These are phyloP conservation scores for Drosophila tani DNA, from an alignment of 1,140 invertebrate genomes.

Conservation along the genomic window DNA sequence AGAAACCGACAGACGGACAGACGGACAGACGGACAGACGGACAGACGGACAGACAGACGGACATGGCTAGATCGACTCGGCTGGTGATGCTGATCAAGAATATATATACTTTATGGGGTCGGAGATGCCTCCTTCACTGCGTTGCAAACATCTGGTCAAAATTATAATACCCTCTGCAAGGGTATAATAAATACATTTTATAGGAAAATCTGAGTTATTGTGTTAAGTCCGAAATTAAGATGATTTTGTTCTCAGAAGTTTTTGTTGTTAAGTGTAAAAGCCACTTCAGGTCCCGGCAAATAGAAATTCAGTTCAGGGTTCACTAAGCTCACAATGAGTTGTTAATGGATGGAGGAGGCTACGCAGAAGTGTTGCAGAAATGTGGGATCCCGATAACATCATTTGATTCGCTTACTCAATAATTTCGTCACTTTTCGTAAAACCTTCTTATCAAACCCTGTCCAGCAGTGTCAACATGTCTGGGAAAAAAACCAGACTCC, in stretches of 20 bases:
- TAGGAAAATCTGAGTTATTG: too few relatives aligned
- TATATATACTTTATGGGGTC: too few relatives aligned
- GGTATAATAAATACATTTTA: too few relatives aligned
- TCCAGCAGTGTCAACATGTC: conserved; percentile 31
- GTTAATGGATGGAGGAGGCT: conserved; percentile 25
- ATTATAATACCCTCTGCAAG: too few relatives aligned
- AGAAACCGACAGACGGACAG: too few relatives aligned
- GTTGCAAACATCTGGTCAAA: too few relatives aligned
- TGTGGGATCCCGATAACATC: conserved; percentile 28
- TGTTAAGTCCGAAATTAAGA: too few relatives aligned
- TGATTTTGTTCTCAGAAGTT: background rate
- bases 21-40: too few relatives aligned
- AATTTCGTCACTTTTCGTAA: conserved; percentile 6
- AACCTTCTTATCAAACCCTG: conserved; percentile 38
- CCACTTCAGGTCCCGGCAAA: conserved; percentile 25
- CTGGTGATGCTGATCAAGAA: too few relatives aligned
- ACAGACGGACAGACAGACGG: too few relatives aligned
- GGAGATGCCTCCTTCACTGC: too few relatives aligned
- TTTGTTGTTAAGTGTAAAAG: background rate
- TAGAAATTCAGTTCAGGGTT: conserved; percentile 56
- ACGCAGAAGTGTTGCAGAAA: conserved; percentile 12
- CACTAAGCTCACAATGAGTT: conserved; percentile 50
- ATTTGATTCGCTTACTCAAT: conserved; percentile 28
- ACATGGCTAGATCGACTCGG: too few relatives aligned
- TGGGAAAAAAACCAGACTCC: conserved; percentile 21